These are phyloP conservation scores for Lipophrys pholis DNA, from an alignment of 2,113 vertebrate genomes.

Conservation along the genomic window DNA sequence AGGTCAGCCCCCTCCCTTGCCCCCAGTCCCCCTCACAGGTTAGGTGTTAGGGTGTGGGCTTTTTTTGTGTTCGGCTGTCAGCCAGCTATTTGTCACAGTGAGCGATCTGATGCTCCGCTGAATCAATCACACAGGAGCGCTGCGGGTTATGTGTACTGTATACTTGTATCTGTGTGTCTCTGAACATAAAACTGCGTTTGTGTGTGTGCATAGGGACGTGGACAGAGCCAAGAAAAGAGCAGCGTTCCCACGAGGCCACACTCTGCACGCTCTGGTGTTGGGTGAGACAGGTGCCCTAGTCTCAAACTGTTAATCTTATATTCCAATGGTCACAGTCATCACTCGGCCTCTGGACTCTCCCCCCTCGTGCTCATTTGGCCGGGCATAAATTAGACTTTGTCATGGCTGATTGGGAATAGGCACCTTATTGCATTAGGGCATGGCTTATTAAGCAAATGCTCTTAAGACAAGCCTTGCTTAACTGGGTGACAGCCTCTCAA, in stretches of 20 bases:
- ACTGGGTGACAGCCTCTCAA: conserved; percentile 83
- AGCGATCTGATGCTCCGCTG: conserved; percentile 78
- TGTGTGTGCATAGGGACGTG: conserved; percentile 30
- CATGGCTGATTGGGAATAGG: conserved; percentile 85
- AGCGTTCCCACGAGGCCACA: conserved; percentile 36
- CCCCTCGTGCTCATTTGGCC: conserved; percentile 66
- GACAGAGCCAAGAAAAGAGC: conserved; percentile 23
- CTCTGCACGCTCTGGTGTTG: conserved; percentile 31
- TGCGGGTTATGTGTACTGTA: conserved; percentile 64
- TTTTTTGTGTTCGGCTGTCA: conserved; percentile 81
- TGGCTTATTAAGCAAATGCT: conserved; percentile 85
- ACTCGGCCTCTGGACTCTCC: conserved; percentile 53
- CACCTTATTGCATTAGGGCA: conserved; percentile 85
- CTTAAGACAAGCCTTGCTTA: conserved; percentile 84
- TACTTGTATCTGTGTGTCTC: conserved; percentile 49
- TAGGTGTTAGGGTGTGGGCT: conserved; percentile 79
- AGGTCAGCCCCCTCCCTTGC: conserved; percentile 59
- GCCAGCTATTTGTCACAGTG: conserved; percentile 84
- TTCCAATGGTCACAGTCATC: conserved; percentile 58
- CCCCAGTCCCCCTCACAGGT: conserved; percentile 77
- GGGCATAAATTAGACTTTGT: conserved; percentile 82
- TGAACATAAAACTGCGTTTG: conserved; percentile 60
- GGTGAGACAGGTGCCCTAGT: conserved; percentile 25
- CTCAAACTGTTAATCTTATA: conserved; percentile 35
- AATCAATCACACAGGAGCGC: conserved; percentile 80